Percentiles rank a stretch among this genome's conserved stretches.
Evolutionary conservation across 2,888 invertebrate genomes (phyloP).

Genomic region (Cepaea hortensis): DNA sequence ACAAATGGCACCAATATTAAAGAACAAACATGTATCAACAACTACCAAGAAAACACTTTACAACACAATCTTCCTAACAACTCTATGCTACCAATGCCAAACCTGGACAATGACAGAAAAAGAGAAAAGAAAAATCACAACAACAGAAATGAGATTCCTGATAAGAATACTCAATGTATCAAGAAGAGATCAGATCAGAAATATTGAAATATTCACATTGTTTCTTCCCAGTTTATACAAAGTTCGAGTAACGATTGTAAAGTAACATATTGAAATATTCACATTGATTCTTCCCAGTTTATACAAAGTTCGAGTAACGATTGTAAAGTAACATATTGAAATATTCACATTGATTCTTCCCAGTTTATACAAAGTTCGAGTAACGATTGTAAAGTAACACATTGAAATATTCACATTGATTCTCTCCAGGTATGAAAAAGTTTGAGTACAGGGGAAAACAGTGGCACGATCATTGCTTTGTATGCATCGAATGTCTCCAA

Average conservation of each 20-base stretch:
- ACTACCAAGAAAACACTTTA: no score
- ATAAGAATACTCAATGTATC: no score
- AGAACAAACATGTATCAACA: no score
- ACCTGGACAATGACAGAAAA: no score
- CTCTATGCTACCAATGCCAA: no score
- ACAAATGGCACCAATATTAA: no score
- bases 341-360: background rate
- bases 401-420: background rate
- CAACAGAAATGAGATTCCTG: no score
- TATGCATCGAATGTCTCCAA: constrained; percentile 96
- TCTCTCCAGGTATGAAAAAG: constrained; percentile 84
- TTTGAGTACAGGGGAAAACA: constrained; percentile 99
- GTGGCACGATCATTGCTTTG: constrained; percentile 99
- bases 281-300: background rate
- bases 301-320: constrained; percentile 99
- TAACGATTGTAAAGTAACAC: constrained; percentile 99
- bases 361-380: constrained; percentile 94
- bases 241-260: constrained; percentile 99
- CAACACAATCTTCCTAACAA: no score
- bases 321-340: constrained; percentile 90
- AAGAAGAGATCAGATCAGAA: no score
- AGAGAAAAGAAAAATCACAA: no score
- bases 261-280: constrained; percentile 84
- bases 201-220: background rate
- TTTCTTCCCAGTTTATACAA: constrained; percentile 81